Percentiles rank a stretch among this genome's conserved stretches.
Conservation (phyloP, 1,140 invertebrate genomes). For the Nylanderia fulva region DNA sequence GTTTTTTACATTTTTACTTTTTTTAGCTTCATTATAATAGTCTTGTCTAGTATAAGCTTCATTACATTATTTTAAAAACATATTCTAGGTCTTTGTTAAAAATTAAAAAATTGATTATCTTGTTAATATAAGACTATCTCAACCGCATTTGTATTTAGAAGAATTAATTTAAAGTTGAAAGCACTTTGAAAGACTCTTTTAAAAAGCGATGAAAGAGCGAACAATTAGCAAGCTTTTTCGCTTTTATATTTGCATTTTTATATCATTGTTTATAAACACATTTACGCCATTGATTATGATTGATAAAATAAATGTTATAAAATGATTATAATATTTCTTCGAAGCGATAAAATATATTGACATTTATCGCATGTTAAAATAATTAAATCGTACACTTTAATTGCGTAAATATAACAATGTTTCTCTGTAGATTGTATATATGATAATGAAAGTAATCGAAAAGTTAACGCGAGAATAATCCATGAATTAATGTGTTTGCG, state of each 20-base stretch:
- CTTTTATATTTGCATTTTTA: background rate
- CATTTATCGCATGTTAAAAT: slow-evolving; percentile 1
- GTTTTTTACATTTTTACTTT: too few species aligned
- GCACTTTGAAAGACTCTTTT: background rate
- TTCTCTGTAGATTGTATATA: background rate
- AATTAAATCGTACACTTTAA: slow-evolving; percentile 22
- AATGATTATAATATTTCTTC: too few species aligned
- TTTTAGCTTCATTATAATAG: slow-evolving; percentile 29
- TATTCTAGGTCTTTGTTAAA: background rate
- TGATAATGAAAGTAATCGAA: too few species aligned
- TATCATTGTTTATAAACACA: background rate
- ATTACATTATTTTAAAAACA: slow-evolving; percentile 23
- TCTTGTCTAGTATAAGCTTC: background rate
- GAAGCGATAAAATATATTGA: background rate
- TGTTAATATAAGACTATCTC: background rate
- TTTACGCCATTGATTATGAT: slow-evolving; percentile 19
- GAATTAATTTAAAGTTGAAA: slow-evolving; percentile 2
- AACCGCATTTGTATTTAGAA: background rate
- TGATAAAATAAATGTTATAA: too few species aligned
- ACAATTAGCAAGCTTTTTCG: background rate
- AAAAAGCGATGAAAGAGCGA: background rate
- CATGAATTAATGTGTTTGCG: slow-evolving; percentile 23
- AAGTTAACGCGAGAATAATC: slow-evolving; percentile 36
- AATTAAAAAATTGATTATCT: background rate
- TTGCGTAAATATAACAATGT: slow-evolving; percentile 9